phyloP scores from a whole-genome alignment of 1,140 invertebrate species.

The Macrostomum lignano region DNA sequence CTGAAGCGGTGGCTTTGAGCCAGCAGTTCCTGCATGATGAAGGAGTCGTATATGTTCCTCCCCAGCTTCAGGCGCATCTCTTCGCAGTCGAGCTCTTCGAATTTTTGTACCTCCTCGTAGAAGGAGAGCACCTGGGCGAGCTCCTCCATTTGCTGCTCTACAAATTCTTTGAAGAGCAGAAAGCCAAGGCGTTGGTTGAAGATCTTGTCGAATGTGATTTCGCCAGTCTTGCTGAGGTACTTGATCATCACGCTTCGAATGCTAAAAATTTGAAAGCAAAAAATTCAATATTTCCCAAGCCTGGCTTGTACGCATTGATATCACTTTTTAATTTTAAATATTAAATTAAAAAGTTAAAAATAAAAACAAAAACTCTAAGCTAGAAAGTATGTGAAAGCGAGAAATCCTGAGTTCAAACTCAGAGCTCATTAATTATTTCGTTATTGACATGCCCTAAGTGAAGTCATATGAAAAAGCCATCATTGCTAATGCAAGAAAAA shows the following conservation, averaged over 20 bases:
- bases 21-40: constrained; percentile 97
- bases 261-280: too few species aligned
- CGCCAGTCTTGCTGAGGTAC: constrained; percentile 90
- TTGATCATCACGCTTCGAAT: constrained; percentile 98
- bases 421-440: too few species aligned
- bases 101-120: constrained; percentile 98
- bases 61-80: constrained; percentile 77
- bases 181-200: constrained; percentile 89
- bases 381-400: too few species aligned
- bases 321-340: too few species aligned
- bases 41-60: constrained; percentile 92
- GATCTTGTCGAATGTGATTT: constrained; percentile 98
- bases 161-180: constrained; percentile 96
- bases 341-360: too few species aligned
- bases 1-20: constrained; percentile 50
- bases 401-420: too few species aligned
- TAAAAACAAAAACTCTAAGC: too few species aligned
- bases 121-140: constrained; percentile 92
- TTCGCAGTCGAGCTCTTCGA: constrained; percentile 81
- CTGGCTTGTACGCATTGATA: too few species aligned
- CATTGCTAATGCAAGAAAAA: too few species aligned
- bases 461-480: too few species aligned
- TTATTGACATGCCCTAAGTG: too few species aligned
- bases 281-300: too few species aligned
- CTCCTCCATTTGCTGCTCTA: constrained; percentile 74